phyloP scores from a whole-genome alignment of 2,113 vertebrate genomes.

The Neoarius graeffei region DNA sequence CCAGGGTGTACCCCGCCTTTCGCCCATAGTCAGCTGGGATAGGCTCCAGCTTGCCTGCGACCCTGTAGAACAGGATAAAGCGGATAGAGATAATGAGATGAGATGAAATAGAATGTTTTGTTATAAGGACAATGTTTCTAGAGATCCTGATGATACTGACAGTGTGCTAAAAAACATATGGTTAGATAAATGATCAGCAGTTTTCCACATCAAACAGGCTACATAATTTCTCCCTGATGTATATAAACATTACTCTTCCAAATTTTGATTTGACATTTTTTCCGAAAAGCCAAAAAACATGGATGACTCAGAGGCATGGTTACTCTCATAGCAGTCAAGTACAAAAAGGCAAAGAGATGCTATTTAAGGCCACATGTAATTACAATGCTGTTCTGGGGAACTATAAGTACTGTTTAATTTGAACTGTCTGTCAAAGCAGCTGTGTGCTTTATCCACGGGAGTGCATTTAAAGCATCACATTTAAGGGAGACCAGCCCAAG shows the following conservation, averaged over 20 bases:
- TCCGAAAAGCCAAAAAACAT: background rate
- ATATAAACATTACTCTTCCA: background rate
- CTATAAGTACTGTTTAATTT: constrained; percentile 30
- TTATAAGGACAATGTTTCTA: background rate
- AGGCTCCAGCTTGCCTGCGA: no score
- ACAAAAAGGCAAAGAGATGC: constrained; percentile 10
- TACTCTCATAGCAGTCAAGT: background rate
- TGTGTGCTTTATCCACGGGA: constrained; percentile 19
- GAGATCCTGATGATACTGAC: background rate
- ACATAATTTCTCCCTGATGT: background rate
- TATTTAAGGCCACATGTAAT: constrained; percentile 36
- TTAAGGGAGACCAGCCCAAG: background rate
- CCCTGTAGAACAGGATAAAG: no score
- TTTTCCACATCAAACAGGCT: background rate
- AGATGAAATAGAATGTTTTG: background rate
- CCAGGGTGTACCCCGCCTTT: no score
- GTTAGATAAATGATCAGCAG: background rate
- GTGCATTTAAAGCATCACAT: constrained; percentile 8
- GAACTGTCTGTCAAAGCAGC: constrained; percentile 34
- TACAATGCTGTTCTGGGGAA: constrained; percentile 27
- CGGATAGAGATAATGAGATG: no score
- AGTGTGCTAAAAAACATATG: background rate
- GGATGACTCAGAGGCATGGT: background rate
- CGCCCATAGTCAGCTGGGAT: no score
- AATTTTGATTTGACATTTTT: background rate